Evolutionary conservation across 2,888 invertebrate species (phyloP).

Genomic region (Sipha maydis): DNA sequence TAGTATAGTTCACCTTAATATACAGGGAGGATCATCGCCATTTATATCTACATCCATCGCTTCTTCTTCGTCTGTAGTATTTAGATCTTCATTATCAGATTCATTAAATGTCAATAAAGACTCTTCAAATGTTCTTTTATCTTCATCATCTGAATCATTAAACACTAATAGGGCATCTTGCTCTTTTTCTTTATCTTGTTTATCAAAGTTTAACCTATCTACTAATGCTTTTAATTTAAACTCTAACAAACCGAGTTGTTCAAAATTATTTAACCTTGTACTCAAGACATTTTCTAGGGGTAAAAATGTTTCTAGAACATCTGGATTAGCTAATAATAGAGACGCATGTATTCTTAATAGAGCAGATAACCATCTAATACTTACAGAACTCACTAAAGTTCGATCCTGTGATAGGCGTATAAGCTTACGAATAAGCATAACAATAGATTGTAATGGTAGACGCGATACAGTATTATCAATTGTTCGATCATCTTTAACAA

Average conservation of each 20-base stretch:
- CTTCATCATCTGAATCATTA: constrained; percentile 57
- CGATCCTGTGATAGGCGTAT: constrained; percentile 52
- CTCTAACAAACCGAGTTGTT: constrained; percentile 47
- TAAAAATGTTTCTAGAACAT: constrained; percentile 54
- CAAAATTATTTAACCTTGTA: constrained; percentile 53
- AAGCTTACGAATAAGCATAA: constrained; percentile 47
- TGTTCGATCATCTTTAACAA: constrained; percentile 58
- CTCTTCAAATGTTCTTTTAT: constrained; percentile 57
- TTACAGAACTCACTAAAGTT: constrained; percentile 52
- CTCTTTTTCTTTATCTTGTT: constrained; percentile 47
- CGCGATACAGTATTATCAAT: constrained; percentile 57
- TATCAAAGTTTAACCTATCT: constrained; percentile 44
- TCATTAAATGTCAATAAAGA: constrained; percentile 34
- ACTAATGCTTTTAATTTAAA: constrained; percentile 50
- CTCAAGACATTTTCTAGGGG: constrained; percentile 52
- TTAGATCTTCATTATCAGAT: constrained; percentile 32
- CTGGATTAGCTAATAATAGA: constrained; percentile 50
- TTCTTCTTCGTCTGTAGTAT: constrained; percentile 52
- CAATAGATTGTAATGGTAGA: constrained; percentile 46
- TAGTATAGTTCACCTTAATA: constrained; percentile 25
- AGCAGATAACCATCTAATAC: constrained; percentile 49
- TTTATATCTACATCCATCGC: constrained; percentile 49
- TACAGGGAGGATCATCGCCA: constrained; percentile 35
- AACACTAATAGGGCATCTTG: constrained; percentile 47
- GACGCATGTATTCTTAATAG: constrained; percentile 50